Base-by-base conservation (phyloP, 2,888 invertebrate genomes). In the Sarcophaga subvicina region DNA sequence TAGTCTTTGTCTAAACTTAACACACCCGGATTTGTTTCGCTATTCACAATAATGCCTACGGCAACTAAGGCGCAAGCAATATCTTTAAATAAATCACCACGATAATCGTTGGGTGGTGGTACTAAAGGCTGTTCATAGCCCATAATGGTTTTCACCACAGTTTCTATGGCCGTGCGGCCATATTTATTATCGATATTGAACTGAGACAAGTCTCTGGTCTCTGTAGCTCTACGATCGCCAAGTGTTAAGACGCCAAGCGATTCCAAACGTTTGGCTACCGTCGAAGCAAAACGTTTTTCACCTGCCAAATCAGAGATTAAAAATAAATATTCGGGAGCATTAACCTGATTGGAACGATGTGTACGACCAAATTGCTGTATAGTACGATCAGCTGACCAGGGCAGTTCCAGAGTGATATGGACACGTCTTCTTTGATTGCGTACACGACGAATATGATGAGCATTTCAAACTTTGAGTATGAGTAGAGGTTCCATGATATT, bases 101-200 rank as follows among this genome's bases (percentile, higher is more conserved):
- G 94, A 94, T 99, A 99, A 93, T 98, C 97, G 83, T 95, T 95
- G 62, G 98, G 98, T 49, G 98, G 96, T 71, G 96, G 94, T 88
- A 98, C 98, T 89, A 98, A 94, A 1, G 98, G 97, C 67, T 94
- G 91, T 92, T 97, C 98, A 93, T 97, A 97, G 91, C 97, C 97
- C 96, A 99, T 97, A 73, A 99, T 97, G 0, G 98, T 97, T 92
- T 97, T 98, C 98, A 99, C 98, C 72, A 98, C 98, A 25, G 98
- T 96, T 93, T 99, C 99, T 22, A 99, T 94, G 0, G 99, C 99
- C 70, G 97, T 95, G 63, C 99, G 95, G n/a, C 99, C 99, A 92
- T 98, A 98, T 93, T 99, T 99, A 93, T 98, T 99, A 93, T 99
- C 99, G 90, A 99, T 98, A 92, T 99, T 99, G 94, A 99, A 99